A percentile compares a stretch with the other conserved stretches of the same genome.
phyloP scores from a whole-genome alignment of 2,797 vertebrate species.

The Epinephelus coioides region DNA sequence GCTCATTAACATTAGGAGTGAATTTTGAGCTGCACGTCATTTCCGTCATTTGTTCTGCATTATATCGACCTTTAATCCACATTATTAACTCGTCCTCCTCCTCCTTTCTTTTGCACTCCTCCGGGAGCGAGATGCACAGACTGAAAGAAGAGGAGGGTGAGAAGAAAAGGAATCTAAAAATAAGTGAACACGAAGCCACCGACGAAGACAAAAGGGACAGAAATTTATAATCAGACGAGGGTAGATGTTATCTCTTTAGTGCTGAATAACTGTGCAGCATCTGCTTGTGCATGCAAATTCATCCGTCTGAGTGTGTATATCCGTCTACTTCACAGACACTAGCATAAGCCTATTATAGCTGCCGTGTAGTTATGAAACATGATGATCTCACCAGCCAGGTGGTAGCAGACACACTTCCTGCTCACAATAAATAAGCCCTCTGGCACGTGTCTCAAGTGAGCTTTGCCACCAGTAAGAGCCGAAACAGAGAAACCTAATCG shows the following conservation, averaged over 20 bases:
- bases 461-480: constrained; percentile 18
- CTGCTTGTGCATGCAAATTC: constrained; percentile 38
- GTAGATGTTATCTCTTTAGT: not conserved
- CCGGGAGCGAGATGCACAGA: constrained; percentile 31
- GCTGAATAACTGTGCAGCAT: not conserved
- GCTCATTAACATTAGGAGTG: not conserved
- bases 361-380: constrained; percentile 68
- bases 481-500: constrained; percentile 42
- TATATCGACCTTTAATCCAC: constrained; percentile 2
- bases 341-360: constrained; percentile 76
- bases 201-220: constrained; percentile 25
- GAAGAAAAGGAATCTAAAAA: constrained; percentile 68
- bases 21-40: not conserved
- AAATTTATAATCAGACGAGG: constrained; percentile 15
- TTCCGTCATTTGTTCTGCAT: constrained; percentile 3
- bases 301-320: constrained; percentile 29
- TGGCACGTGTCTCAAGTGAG: constrained; percentile 29
- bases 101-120: constrained; percentile 43
- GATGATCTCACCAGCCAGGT: constrained; percentile 70
- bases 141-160: constrained; percentile 54
- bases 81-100: constrained; percentile 39
- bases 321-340: constrained; percentile 33
- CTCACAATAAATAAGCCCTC: constrained; percentile 39
- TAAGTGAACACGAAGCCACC: constrained; percentile 55
- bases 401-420: constrained; percentile 54